A percentile compares a stretch with the other conserved stretches of the same genome.
Evolutionary conservation across 2,113 vertebrate genomes (phyloP).

Genomic region (Tragelaphus imberbis): DNA sequence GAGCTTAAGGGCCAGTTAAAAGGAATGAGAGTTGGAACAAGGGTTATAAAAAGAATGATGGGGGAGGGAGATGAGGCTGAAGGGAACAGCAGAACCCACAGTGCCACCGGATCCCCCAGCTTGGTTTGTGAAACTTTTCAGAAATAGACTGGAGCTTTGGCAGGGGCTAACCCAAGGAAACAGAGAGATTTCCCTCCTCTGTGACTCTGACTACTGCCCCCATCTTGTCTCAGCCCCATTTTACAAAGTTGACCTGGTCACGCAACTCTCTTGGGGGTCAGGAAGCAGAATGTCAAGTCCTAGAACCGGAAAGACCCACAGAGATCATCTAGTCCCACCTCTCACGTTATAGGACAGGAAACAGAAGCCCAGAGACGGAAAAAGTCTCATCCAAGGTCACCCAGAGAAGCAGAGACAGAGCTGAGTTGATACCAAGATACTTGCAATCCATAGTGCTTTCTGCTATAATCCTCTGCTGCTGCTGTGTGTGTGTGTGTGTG

Average conservation of each 20-base stretch:
- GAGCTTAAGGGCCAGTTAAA: constrained; percentile 42
- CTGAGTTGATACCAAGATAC: neutral
- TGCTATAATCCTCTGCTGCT: neutral
- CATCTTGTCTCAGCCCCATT: neutral
- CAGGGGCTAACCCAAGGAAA: neutral
- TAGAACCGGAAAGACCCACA: neutral
- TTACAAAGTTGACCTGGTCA: constrained; percentile 19
- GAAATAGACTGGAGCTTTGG: neutral
- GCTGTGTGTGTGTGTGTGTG: neutral
- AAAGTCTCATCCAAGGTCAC: neutral
- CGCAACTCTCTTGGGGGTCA: neutral
- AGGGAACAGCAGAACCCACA: neutral
- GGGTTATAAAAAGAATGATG: constrained; percentile 25
- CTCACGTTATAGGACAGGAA: constrained; percentile 13
- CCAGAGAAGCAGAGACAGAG: constrained; percentile 8
- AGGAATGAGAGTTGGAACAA: constrained; percentile 35
- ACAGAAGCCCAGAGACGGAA: constrained; percentile 23
- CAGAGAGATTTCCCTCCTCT: neutral
- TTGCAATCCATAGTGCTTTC: constrained; percentile 10
- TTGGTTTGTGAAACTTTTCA: neutral
- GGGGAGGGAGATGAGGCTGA: neutral
- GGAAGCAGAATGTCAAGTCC: neutral
- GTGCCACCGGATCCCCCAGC: neutral
- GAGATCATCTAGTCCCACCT: neutral
- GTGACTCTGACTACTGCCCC: neutral